Evolutionary conservation across 2,888 invertebrate genomes (phyloP), one percentile per base, ranked within the genome.

Genomic region (Charanyca ferruginea): DNA sequence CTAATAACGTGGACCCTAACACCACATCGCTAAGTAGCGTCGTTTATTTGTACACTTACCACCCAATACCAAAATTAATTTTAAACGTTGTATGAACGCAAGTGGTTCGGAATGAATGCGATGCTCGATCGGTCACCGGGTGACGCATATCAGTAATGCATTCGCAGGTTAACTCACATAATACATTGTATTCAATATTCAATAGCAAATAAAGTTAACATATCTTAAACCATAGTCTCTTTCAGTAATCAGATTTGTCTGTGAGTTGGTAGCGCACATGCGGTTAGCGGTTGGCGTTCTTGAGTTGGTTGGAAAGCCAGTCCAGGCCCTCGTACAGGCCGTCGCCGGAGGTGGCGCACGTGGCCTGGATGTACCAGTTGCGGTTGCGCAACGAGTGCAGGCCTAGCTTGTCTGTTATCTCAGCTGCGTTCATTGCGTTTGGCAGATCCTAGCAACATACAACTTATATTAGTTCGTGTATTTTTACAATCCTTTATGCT

Each of bases 371-470:
- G 96, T 98, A 99, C 99, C 99, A 99, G 96, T 99, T 98, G 94
- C 99, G 98, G 96, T 99, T 99, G 95, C 99, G 97, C 95, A 99
- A 96, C 91, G 99, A 98, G 96, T 99, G 99, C 94, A 99, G 97
- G 80, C 99, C 99, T 93, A 99, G 97, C 97, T 99, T 99, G 96
- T 99, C 99, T 88, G 99, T 99, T 87, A 99, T 99, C 96, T 99
- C 99, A 77, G 99, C 99, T 81, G 99, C 99, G 95, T 99, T 99
- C 99, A 99, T 99, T 87, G 99, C 99, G 96, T 99, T 99, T 90
- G 99, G 99, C 96, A 99, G 97, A 97, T 99, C 99, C 98, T 99
- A 91, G 94, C 42, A 69, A 82, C 52, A 93, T 44, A 83, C n/a
- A 75, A 41, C 22, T 44, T 48, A 28, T 22, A 72, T 77, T 70